A percentile compares a stretch with the other conserved stretches of the same genome.
Evolutionary conservation across 2,113 vertebrate species (phyloP).

Genomic region (Bubalus kerabau): DNA sequence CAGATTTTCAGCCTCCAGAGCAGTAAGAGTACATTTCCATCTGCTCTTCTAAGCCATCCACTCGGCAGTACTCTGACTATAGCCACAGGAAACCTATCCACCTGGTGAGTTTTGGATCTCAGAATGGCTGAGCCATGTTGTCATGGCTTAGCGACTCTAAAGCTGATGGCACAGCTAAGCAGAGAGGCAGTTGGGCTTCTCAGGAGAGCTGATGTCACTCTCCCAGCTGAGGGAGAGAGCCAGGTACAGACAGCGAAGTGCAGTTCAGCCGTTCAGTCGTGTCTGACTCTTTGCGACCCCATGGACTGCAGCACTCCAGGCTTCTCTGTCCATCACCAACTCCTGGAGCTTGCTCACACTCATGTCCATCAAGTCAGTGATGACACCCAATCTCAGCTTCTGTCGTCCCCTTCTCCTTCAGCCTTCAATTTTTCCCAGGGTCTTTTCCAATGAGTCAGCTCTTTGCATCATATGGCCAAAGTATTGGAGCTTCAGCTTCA

Average conservation of each 20-base stretch:
- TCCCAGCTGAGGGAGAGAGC: background rate
- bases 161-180: background rate
- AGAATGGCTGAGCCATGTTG: background rate
- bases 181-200: background rate
- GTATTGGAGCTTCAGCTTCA: background rate
- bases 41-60: background rate
- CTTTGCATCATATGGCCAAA: background rate
- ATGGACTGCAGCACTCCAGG: background rate
- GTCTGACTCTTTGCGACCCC: accelerated
- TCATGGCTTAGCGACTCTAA: background rate
- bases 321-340: background rate
- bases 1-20: background rate
- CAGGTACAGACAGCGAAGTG: background rate
- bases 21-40: background rate
- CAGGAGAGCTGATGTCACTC: background rate
- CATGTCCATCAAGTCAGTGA: accelerated
- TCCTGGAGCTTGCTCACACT: background rate
- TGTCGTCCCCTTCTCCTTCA: background rate
- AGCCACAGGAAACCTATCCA: background rate
- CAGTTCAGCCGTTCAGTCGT: accelerated
- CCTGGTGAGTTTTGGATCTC: background rate
- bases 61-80: background rate
- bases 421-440: background rate
- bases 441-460: background rate
- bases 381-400: background rate